A percentile compares a stretch with the other conserved stretches of the same genome.
These are phyloP conservation scores for Hippocampus zosterae DNA, from an alignment of 2,113 vertebrate genomes.

Conservation along the genomic window DNA sequence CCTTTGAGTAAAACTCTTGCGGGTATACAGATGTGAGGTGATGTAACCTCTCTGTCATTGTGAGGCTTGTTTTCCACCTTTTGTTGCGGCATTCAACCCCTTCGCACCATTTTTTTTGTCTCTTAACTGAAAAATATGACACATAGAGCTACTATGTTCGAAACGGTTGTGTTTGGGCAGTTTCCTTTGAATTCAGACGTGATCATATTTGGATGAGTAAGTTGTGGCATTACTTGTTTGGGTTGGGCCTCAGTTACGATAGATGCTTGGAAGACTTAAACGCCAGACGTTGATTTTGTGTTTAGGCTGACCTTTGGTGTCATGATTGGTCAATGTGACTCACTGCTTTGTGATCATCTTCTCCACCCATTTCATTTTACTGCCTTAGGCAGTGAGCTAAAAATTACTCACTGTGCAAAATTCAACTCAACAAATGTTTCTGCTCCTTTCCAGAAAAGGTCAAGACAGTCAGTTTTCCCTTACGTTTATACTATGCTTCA, in stretches of 20 bases:
- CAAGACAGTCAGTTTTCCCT: neutral
- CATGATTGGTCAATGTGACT: neutral
- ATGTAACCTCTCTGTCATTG: neutral
- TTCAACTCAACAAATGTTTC: neutral
- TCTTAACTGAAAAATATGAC: neutral
- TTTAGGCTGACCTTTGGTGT: neutral
- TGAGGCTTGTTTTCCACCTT: neutral
- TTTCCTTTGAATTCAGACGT: no score
- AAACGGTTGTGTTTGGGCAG: no score
- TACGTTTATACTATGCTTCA: neutral
- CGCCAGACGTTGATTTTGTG: neutral
- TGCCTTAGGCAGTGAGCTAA: neutral
- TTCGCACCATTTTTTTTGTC: neutral
- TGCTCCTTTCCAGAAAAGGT: neutral
- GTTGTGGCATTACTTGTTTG: neutral
- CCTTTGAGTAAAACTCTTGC: neutral
- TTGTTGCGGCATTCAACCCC: neutral
- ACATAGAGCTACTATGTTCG: no score
- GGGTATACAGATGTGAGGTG: neutral
- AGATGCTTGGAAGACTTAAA: neutral
- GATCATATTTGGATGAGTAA: neutral
- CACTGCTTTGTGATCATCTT: constrained; percentile 1
- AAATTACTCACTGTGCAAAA: neutral
- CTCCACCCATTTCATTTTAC: constrained; percentile 3
- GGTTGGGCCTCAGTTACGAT: neutral